A percentile compares a stretch with the other conserved stretches of the same genome.
Conservation (phyloP, 2,797 vertebrate species). For the Huso huso region DNA sequence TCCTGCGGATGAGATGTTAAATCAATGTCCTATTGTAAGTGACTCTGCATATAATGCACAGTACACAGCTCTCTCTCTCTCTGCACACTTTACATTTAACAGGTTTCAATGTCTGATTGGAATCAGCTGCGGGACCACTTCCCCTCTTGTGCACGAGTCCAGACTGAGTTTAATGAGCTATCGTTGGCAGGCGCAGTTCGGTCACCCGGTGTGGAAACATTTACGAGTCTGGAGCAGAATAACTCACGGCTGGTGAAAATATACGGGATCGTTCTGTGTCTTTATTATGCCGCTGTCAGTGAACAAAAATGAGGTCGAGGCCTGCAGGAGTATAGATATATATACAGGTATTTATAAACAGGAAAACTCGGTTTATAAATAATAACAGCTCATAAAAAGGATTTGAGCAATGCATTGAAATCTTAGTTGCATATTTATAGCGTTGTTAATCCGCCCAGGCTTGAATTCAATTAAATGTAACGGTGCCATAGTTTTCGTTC, state of each 20-base stretch:
- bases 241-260: not conserved
- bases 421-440: no score
- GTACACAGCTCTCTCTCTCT: not conserved
- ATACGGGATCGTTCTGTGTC: not conserved
- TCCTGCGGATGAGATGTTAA: conserved; percentile 41
- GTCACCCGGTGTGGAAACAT: conserved; percentile 7
- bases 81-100: conserved; percentile 31
- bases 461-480: no score
- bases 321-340: not conserved
- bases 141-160: conserved; percentile 2
- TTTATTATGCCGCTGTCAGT: not conserved
- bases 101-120: conserved; percentile 33
- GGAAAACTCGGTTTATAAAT: no score
- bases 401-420: no score
- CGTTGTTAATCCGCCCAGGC: no score
- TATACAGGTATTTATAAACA: not conserved
- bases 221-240: not conserved
- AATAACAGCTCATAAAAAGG: no score
- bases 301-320: not conserved
- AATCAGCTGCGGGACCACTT: conserved; percentile 2
- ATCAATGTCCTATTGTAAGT: conserved; percentile 19
- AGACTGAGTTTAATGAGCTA: conserved; percentile 24
- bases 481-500: no score
- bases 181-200: conserved; percentile 11
- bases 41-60: no score